Base-by-base conservation (phyloP, 2,113 vertebrate genomes). In the Hyperoodon ampullatus region DNA sequence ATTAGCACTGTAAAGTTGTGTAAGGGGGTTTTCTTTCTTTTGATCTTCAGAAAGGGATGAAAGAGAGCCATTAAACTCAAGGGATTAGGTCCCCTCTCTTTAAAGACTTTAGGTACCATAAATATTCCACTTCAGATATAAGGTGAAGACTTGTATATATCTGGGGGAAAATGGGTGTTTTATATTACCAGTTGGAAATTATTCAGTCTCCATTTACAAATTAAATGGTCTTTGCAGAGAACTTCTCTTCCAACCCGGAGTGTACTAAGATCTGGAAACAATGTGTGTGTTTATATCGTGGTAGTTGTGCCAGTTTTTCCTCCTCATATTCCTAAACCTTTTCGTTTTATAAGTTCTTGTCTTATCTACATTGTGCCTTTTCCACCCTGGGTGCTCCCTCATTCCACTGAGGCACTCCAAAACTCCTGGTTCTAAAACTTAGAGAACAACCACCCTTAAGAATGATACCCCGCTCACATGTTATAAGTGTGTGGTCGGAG, bases 1-100 rank as follows among this genome's bases (percentile, higher is more conserved):
- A 98, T 97, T 97, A 97, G 97, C 97, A 94, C 97, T 95, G 95
- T 97, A 95, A 96, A 96, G 94, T 96, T 97, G 97, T 97, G 84
- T 97, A 96, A 97, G 90, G 94, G 77, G 94, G 71, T 98, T 97
- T 96, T 93, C 96, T 97, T 97, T 96, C 94, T 98, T 97, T 97
- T 98, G 96, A 83, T 98, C 94, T 88, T 93, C 86, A 88, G 58
- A 98, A 94, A 92, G 39, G 53, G 66, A 96, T 97, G 90, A 97
- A 98, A 98, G 98, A 33, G 93, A 94, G 81, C 90, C 84, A 84
- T 72, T 78, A 91, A 97, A 97, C 71, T 98, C 86, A 95, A 96
- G 88, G 96, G 97, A 97, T 96, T 92, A 97, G 87, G 72, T 33
- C 93, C 93, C 85, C 84, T 95, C 96, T 95, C 95, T 96, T 96